These are phyloP conservation scores for Cremastinae sp. DNA, from an alignment of 2,888 invertebrate species.

Conservation along the genomic window DNA sequence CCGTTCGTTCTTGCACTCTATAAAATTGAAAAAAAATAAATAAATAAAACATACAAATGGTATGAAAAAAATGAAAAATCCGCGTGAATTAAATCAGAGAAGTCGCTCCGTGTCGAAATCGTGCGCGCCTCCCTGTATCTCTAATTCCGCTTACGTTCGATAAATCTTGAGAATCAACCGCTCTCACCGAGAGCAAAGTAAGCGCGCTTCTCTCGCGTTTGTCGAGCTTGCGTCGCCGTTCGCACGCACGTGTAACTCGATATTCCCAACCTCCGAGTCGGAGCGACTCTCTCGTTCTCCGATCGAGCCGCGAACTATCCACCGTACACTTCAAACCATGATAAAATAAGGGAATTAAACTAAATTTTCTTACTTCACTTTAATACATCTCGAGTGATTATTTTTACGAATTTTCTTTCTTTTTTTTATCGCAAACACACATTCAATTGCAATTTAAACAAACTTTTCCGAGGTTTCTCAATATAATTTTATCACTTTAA, in stretches of 20 bases:
- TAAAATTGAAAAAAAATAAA: too few species aligned
- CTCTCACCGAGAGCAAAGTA: constrained; percentile 8
- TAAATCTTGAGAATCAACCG: constrained; percentile 51
- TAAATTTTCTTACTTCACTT: too few species aligned
- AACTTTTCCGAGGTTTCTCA: too few species aligned
- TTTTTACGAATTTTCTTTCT: too few species aligned
- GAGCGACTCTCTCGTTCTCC: too few species aligned
- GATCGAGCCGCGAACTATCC: constrained; percentile 6
- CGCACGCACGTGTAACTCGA: constrained; percentile 56
- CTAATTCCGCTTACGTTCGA: constrained; percentile 49
- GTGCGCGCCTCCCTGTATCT: neutral
- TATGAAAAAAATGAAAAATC: neutral
- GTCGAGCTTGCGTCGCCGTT: constrained; percentile 20
- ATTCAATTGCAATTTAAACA: too few species aligned
- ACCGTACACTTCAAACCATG: neutral
- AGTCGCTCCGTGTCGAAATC: constrained; percentile 9
- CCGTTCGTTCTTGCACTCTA: too few species aligned
- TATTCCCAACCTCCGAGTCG: constrained; percentile 29
- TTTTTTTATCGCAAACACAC: too few species aligned
- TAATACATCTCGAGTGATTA: too few species aligned
- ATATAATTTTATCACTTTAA: too few species aligned
- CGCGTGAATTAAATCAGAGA: neutral
- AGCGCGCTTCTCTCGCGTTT: constrained; percentile 18
- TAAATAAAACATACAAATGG: too few species aligned
- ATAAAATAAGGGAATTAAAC: too few species aligned